Evolutionary conservation across 2,888 invertebrate genomes (phyloP).

Genomic region (Teinopalpus imperialis): DNA sequence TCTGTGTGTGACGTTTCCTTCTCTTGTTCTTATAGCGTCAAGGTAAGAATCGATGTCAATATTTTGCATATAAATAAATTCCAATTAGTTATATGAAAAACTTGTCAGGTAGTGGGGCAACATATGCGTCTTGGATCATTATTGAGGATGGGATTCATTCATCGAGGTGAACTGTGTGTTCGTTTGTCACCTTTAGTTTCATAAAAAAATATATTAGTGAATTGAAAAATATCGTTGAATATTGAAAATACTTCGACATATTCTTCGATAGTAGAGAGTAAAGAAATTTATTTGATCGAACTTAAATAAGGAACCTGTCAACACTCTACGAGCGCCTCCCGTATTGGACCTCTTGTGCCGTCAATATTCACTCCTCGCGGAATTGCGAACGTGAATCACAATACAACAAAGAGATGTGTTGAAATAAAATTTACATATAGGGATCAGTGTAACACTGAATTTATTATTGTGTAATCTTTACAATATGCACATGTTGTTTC

Average conservation of each 20-base stretch:
- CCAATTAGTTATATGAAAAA: no score
- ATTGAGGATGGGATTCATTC: no score
- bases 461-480: background rate
- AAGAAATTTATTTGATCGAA: conserved; percentile 3
- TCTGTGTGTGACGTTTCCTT: no score
- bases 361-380: conserved; percentile 2
- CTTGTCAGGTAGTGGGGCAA: no score
- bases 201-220: no score
- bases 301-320: conserved; percentile 11
- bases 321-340: background rate
- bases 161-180: no score
- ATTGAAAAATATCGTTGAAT: background rate
- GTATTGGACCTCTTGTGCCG: conserved; percentile 1
- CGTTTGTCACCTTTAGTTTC: no score
- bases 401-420: background rate
- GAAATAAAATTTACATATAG: background rate
- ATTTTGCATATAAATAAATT: no score
- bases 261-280: background rate
- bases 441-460: background rate
- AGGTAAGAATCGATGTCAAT: no score
- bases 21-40: no score
- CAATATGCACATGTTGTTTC: no score
- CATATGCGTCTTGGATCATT: no score
- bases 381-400: conserved; percentile 3
- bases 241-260: background rate